Base-by-base conservation (phyloP, 2,888 invertebrate species). In the Tenthredo distinguenda region DNA sequence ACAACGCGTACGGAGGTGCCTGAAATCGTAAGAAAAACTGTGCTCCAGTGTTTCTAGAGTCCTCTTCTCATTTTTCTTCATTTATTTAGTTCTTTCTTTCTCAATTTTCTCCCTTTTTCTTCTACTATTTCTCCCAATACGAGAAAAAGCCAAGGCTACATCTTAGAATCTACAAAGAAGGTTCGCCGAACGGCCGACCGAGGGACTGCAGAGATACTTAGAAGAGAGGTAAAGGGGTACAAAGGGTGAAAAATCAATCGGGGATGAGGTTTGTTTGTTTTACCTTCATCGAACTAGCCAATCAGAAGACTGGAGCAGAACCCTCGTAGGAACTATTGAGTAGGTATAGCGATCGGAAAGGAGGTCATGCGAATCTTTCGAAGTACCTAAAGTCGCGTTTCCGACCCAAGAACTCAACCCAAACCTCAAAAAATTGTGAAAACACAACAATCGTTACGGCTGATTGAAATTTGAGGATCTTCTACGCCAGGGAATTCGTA, bases 191-290 rank as follows among this genome's bases (percentile, higher is more conserved):
- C 40, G 12, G 26, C 43, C 74, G 40, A 10, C n/a, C 40, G 43
- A 43, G 43, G 74, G 74, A 40, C 40, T 12, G 3, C 10, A 26
- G 31, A 9, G 55, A 77, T 47, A 55, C 50, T 77, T 55, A 34
- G 15, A 50, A 40, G 55, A 1, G 34, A 26, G 31, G 77, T 31
- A 34, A 31, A n/a, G 31, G 50, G 50, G 74, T 10, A 12, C 21
- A 0, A 40, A 81, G 81, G 81, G 58, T 62, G 58, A 37, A 81
- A 81, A 81, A 81, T 81, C 81, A 62, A 81, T 81, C 81, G 62
- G 62, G 58, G 62, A 62, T 62, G 40, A 62, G 21, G 58, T 81
- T 62, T 37, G 81, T 62, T 81, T 81, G 81, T 81, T 81, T 81
- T 81, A 37, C 79, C 81, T 40, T 62, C 21, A 58, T 81, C 40